phyloP scores from a whole-genome alignment of 2,113 vertebrate genomes.

The Oceanites oceanicus region DNA sequence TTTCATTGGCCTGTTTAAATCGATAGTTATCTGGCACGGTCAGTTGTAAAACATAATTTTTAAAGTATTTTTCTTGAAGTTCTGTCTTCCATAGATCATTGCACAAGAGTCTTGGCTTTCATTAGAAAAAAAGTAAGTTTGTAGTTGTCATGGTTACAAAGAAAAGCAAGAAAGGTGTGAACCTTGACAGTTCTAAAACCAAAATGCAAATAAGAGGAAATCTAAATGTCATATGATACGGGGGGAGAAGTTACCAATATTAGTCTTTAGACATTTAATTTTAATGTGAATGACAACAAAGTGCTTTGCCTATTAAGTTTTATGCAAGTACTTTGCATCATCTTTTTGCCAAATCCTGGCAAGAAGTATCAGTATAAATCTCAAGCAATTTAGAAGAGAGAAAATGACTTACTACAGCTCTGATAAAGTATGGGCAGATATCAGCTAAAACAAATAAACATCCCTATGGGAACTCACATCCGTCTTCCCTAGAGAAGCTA shows the following conservation, averaged over 20 bases:
- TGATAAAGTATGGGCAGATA: not conserved
- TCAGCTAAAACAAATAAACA: not conserved
- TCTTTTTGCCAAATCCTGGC: not conserved
- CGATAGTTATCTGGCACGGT: not conserved
- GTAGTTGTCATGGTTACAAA: not conserved
- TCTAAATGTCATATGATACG: not conserved
- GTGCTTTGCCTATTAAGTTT: not conserved
- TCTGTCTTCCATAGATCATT: not conserved
- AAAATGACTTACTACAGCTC: not conserved
- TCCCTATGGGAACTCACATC: not conserved
- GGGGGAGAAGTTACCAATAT: not conserved
- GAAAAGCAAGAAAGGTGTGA: not conserved
- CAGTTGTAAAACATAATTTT: not conserved
- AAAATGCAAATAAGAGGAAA: not conserved
- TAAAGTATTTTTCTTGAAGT: not conserved
- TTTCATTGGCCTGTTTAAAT: not conserved
- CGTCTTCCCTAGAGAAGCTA: not conserved
- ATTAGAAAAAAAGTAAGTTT: not conserved
- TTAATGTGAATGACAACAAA: not conserved
- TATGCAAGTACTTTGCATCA: not conserved
- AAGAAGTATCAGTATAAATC: not conserved
- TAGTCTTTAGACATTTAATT: not conserved
- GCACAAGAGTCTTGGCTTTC: not conserved
- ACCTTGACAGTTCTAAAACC: not conserved
- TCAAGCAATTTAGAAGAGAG: not conserved